Base-by-base conservation (phyloP, 92 coral and sea anemone genomes). In the Bergia puertoricense region DNA sequence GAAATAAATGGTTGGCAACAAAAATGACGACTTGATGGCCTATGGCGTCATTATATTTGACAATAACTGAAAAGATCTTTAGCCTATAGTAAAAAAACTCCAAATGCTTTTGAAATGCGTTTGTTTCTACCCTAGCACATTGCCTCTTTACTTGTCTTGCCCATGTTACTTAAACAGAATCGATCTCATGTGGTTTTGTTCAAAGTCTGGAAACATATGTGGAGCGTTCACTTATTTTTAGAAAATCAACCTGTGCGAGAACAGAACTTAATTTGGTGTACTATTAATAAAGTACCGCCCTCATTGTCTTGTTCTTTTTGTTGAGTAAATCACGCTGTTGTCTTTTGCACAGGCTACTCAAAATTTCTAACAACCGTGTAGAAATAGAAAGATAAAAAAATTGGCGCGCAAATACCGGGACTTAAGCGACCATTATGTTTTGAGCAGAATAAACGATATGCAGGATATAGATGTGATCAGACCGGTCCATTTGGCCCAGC, bases 1-100 rank as follows among this genome's bases (percentile, higher is more conserved):
- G 78, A 73, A 84, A 73, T 84, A 71, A 84, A 84, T 84, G 87
- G 79, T 72, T 71, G 23, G 39, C 79, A 69, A 84, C 87, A 48
- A 84, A 84, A 84, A 37, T 84, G 79, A 84, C 68, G 87, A 74
- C 74, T 84, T 84, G 79, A 84, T 84, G 87, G 48, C 79, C 67
- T 51, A 30, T 84, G 87, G 87, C 87, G 87, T 74, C 87, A 84
- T 36, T 44, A 71, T 54, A 40, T 15, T 48, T 71, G 87, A 84
- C 87, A 84, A 84, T 36, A 62, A 41, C 54, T 30, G 62, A 43
- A 65, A 82, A 41, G 86, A n/a, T 66, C 51, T 82, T 66, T 81
- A 65, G 74, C 75, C 62, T 43, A 42, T 14, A 82, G 57, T 46
- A 20, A 82, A 36, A 39, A 42, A 45, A 71, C n/a, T 72, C 39